phyloP scores from a whole-genome alignment of 2,797 vertebrate genomes.

The Chloroceryle amazona region DNA sequence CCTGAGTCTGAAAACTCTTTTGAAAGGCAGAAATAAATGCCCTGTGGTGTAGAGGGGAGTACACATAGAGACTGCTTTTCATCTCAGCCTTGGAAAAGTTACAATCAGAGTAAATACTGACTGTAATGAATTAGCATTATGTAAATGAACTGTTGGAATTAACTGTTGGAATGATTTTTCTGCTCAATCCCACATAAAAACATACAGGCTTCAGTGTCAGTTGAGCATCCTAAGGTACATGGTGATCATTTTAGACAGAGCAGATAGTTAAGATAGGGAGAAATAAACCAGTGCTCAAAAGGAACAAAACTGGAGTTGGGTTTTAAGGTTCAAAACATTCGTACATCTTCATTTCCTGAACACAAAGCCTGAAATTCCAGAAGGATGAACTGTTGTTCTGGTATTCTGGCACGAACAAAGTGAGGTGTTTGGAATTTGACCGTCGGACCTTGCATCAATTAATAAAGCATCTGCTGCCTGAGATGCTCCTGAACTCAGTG shows the following conservation, averaged over 20 bases:
- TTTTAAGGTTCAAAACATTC: neutral
- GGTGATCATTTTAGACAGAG: neutral
- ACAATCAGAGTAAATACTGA: neutral
- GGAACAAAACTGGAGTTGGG: neutral
- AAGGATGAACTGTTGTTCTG: neutral
- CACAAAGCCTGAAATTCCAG: neutral
- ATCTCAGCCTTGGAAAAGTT: neutral
- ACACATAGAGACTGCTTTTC: neutral
- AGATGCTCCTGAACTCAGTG: neutral
- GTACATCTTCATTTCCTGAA: neutral
- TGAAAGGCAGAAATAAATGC: neutral
- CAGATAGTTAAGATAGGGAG: neutral
- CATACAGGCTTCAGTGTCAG: neutral
- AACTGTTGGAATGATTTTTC: neutral
- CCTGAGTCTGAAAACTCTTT: neutral
- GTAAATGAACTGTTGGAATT: neutral
- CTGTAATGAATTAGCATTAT: neutral
- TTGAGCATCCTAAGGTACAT: neutral
- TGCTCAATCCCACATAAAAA: neutral
- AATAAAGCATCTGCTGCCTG: neutral
- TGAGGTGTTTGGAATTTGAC: neutral
- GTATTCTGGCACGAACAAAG: neutral
- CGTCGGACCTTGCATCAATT: neutral
- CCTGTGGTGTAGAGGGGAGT: neutral
- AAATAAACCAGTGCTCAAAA: neutral